Base-by-base conservation (phyloP, 2,888 invertebrate genomes). In the Thalpophila matura region DNA sequence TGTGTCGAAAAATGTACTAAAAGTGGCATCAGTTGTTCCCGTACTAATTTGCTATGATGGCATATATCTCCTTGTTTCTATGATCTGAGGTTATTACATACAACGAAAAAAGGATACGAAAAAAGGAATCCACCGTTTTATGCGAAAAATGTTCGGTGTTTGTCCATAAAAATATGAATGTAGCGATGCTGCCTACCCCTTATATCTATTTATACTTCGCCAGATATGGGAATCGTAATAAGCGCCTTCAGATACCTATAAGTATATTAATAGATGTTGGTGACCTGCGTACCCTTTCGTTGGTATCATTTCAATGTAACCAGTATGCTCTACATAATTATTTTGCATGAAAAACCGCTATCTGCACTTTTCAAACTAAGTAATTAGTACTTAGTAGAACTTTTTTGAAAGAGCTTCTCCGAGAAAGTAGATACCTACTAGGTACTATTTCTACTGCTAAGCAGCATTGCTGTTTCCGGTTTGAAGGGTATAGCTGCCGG, bases 31-130 rank as follows among this genome's bases (percentile, higher is more conserved):
- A n/a, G n/a, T n/a, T n/a, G n/a, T n/a, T n/a, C n/a, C n/a, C n/a
- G n/a, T n/a, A n/a, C n/a, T n/a, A n/a, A n/a, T n/a, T n/a, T n/a
- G n/a, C n/a, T n/a, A n/a, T n/a, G n/a, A n/a, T n/a, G n/a, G n/a
- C n/a, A n/a, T n/a, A n/a, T n/a, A n/a, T n/a, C n/a, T n/a, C n/a
- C n/a, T n/a, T n/a, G n/a, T n/a, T n/a, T n/a, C n/a, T n/a, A n/a
- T n/a, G n/a, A n/a, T n/a, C n/a, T n/a, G n/a, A n/a, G n/a, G n/a
- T 82, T 84, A 84, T 84, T 82, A 83, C 82, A 72, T 80, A 84
- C 81, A 78, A 70, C 66, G 63, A n/a, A n/a, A n/a, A n/a, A n/a
- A n/a, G 73, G 62, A 79, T 77, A 79, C 72, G 77, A 82, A 82
- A 83, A 83, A 80, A 76, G 79, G 73, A 82, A 82, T 81, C 76